Conservation (phyloP, 2,113 vertebrate genomes). For the Xyliphius kryptos region DNA sequence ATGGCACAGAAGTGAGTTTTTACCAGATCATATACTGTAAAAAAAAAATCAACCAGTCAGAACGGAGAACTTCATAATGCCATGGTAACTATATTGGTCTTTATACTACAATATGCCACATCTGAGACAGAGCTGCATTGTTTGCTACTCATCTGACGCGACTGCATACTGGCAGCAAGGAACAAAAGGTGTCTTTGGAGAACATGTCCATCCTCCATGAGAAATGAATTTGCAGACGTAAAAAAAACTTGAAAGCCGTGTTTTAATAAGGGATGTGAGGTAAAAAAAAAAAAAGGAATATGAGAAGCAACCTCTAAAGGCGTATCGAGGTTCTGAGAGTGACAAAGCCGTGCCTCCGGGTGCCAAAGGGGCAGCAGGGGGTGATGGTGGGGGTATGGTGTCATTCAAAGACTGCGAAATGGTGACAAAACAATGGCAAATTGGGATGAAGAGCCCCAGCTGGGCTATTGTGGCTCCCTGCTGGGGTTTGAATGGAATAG, state of each 20-base stretch:
- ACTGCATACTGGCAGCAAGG: neutral
- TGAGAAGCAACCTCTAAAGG: slow-evolving; percentile 17
- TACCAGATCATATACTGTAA: no score
- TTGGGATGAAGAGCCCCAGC: slow-evolving; percentile 64
- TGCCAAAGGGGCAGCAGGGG: slow-evolving; percentile 34
- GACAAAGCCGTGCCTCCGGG: slow-evolving; percentile 24
- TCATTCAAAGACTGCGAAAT: slow-evolving; percentile 48
- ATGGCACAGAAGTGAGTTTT: no score
- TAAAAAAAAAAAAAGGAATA: slow-evolving; percentile 13
- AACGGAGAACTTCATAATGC: no score
- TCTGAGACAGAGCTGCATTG: no score
- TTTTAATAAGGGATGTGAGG: neutral
- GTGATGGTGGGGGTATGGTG: slow-evolving; percentile 19
- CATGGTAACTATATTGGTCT: no score
- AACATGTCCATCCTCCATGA: slow-evolving; percentile 4
- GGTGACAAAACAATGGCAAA: slow-evolving; percentile 70
- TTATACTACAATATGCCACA: no score
- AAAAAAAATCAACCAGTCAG: no score
- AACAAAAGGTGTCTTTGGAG: slow-evolving; percentile 9
- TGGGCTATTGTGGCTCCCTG: slow-evolving; percentile 54
- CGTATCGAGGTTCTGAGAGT: neutral
- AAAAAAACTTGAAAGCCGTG: slow-evolving; percentile 23
- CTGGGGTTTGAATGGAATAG: slow-evolving; percentile 47
- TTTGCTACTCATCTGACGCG: no score
- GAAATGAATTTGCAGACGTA: slow-evolving; percentile 30